Percentiles rank a stretch among this genome's conserved stretches.
phyloP scores from a whole-genome alignment of 2,113 vertebrate genomes.

The Tyto alba region DNA sequence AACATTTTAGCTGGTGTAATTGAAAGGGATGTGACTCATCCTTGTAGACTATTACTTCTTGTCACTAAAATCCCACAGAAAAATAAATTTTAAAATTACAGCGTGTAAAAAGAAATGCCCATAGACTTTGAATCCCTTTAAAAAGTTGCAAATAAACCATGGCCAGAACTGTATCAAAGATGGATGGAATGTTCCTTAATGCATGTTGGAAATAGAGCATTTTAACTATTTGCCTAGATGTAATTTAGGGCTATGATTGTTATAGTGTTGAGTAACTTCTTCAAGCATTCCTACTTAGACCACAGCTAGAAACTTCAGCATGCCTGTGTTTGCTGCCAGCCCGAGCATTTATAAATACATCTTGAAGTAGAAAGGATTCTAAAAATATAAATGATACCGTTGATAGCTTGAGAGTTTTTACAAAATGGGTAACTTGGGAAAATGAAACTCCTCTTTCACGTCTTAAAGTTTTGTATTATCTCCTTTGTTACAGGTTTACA shows the following conservation, averaged over 20 bases:
- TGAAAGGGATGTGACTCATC: neutral
- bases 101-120: neutral
- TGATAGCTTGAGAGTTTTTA: neutral
- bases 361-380: constrained; percentile 7
- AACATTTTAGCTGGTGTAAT: constrained; percentile 39
- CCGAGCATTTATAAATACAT: constrained; percentile 48
- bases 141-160: neutral
- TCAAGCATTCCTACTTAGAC: constrained; percentile 49
- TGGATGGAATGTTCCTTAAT: neutral
- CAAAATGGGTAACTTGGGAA: neutral
- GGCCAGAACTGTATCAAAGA: neutral
- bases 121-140: neutral
- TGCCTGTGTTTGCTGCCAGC: constrained; percentile 45
- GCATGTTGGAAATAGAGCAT: neutral
- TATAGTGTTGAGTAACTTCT: constrained; percentile 45
- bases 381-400: neutral
- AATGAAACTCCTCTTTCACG: fast-evolving
- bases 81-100: neutral
- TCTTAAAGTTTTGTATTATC: neutral
- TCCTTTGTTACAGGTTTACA: neutral
- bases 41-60: neutral
- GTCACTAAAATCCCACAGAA: neutral
- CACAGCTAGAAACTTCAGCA: constrained; percentile 41
- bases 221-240: constrained; percentile 46
- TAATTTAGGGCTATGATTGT: constrained; percentile 22